phyloP scores from a whole-genome alignment of 2,113 vertebrate genomes.

The Odontesthes bonariensis region DNA sequence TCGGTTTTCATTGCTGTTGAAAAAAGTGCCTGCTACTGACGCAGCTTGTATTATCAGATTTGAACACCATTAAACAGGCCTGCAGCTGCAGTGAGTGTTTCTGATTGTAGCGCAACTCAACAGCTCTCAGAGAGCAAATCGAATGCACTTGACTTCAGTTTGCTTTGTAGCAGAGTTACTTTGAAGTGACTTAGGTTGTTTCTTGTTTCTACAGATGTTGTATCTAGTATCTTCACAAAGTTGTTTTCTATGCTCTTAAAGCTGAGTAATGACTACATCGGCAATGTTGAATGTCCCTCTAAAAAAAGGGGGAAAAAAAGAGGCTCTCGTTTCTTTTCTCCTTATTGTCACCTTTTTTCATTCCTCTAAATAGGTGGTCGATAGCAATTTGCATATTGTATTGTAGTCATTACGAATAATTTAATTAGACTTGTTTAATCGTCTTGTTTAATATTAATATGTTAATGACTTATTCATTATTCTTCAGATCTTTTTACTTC shows the following conservation, averaged over 20 bases:
- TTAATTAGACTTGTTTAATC: background rate
- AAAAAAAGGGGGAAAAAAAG: too few species aligned
- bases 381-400: background rate
- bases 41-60: too few species aligned
- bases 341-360: background rate
- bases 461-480: slow-evolving; percentile 55
- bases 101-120: background rate
- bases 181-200: background rate
- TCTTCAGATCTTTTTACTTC: slow-evolving; percentile 45
- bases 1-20: too few species aligned
- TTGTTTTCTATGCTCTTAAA: background rate
- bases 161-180: background rate
- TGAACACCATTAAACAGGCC: background rate
- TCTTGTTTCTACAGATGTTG: background rate
- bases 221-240: too few species aligned
- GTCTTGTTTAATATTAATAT: slow-evolving; percentile 55
- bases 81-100: background rate
- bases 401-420: background rate
- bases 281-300: background rate
- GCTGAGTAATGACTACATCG: background rate
- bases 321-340: background rate
- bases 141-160: background rate
- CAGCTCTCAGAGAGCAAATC: background rate
- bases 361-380: background rate
- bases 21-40: too few species aligned